phyloP scores from a whole-genome alignment of 2,888 invertebrate species.

The Drosophila rellima region DNA sequence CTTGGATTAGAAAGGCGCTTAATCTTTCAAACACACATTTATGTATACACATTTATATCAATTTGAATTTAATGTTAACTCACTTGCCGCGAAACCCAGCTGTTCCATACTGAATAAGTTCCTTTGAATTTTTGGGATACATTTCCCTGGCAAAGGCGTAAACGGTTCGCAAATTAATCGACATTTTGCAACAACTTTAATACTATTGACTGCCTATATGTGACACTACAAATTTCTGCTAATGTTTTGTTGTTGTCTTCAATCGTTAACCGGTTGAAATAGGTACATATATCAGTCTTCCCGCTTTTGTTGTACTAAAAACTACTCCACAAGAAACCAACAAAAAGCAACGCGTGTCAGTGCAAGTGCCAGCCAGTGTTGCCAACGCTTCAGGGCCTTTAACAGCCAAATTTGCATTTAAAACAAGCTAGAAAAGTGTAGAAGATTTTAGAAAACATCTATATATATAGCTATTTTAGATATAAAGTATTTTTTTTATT shows the following conservation, averaged over 20 bases:
- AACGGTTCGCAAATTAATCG: slow-evolving; percentile 85
- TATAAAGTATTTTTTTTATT: no score
- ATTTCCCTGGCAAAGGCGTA: slow-evolving; percentile 93
- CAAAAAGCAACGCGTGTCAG: slow-evolving; percentile 61
- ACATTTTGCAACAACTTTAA: slow-evolving; percentile 70
- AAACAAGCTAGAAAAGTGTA: no score
- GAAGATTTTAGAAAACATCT: no score
- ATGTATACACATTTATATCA: slow-evolving; percentile 3
- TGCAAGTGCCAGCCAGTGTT: slow-evolving; percentile 38
- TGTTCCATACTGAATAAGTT: slow-evolving; percentile 92
- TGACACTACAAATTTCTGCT: slow-evolving; percentile 30
- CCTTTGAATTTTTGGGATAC: slow-evolving; percentile 90
- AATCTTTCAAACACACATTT: slow-evolving; percentile 2
- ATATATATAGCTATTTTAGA: no score
- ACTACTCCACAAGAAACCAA: slow-evolving; percentile 40
- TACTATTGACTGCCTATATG: slow-evolving; percentile 29
- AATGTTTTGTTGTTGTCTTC: slow-evolving; percentile 19
- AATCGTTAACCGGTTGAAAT: slow-evolving; percentile 42
- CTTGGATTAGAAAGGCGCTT: background rate
- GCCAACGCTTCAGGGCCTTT: no score
- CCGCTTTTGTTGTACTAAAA: slow-evolving; percentile 50
- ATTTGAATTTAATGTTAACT: slow-evolving; percentile 50
- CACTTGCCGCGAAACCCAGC: slow-evolving; percentile 93
- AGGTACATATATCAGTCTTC: slow-evolving; percentile 57
- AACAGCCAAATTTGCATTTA: no score